A percentile compares a stretch with the other conserved stretches of the same genome.
Evolutionary conservation across 1,140 invertebrate genomes (phyloP).

Genomic region (Drosophila pseudoobscura): DNA sequence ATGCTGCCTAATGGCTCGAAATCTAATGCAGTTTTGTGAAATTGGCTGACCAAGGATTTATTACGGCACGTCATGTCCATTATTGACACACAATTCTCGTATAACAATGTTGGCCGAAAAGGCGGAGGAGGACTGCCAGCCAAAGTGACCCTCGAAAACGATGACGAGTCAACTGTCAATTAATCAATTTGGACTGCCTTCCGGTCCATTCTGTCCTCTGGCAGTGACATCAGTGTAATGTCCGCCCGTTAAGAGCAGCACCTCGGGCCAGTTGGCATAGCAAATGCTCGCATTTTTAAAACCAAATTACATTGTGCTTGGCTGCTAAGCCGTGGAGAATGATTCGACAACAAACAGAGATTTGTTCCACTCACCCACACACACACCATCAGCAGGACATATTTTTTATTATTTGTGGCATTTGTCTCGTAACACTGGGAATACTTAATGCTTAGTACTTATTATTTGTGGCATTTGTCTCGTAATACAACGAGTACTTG

Average conservation of each 20-base stretch:
- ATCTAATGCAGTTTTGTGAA: slow-evolving; percentile 68
- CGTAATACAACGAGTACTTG: no score
- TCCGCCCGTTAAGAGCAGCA: slow-evolving; percentile 44
- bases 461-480: no score
- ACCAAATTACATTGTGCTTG: slow-evolving; percentile 48
- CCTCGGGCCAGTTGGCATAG: slow-evolving; percentile 42
- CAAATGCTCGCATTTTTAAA: slow-evolving; percentile 69
- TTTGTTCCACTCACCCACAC: slow-evolving; percentile 35
- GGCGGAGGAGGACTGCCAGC: neutral
- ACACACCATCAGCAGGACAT: neutral
- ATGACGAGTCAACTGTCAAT: slow-evolving; percentile 68
- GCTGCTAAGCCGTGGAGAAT: slow-evolving; percentile 25
- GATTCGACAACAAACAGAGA: slow-evolving; percentile 63
- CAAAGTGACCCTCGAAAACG: slow-evolving; percentile 40
- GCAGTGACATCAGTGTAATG: slow-evolving; percentile 65
- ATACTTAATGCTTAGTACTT: no score
- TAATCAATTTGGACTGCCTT: slow-evolving; percentile 61
- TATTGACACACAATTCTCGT: slow-evolving; percentile 25
- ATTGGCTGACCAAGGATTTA: slow-evolving; percentile 28
- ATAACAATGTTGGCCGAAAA: slow-evolving; percentile 40
- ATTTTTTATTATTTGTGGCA: slow-evolving; percentile 62
- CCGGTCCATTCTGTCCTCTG: slow-evolving; percentile 7
- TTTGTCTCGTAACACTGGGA: slow-evolving; percentile 14
- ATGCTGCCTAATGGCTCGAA: slow-evolving; percentile 64
- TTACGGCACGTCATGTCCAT: slow-evolving; percentile 1